A percentile compares a stretch with the other conserved stretches of the same genome.
Evolutionary conservation across 2,797 vertebrate genomes (phyloP).

Genomic region (Anabacerthia variegaticeps): DNA sequence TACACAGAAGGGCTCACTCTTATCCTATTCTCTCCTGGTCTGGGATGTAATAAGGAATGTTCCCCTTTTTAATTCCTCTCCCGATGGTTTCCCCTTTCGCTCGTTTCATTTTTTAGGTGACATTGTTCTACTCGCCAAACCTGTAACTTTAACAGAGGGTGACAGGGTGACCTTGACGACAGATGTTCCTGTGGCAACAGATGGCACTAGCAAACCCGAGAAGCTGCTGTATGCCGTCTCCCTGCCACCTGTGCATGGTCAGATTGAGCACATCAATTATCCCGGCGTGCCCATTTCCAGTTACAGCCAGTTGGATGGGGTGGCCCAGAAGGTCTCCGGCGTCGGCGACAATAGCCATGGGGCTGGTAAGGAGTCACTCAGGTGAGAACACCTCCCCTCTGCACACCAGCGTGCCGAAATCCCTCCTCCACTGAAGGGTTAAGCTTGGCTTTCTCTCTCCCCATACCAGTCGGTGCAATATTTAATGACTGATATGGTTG

Average conservation of each 20-base stretch:
- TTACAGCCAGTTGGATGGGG: constrained; percentile 91
- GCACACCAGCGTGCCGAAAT: neutral
- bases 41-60: neutral
- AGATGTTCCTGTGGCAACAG: constrained; percentile 90
- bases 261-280: constrained; percentile 86
- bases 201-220: constrained; percentile 85
- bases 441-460: constrained; percentile 4
- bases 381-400: constrained; percentile 75
- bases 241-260: constrained; percentile 86
- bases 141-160: constrained; percentile 88
- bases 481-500: neutral
- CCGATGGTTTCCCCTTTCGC: neutral
- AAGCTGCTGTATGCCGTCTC: constrained; percentile 88
- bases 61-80: constrained; percentile 11
- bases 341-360: constrained; percentile 85
- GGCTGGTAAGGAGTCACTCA: constrained; percentile 79
- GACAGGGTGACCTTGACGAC: constrained; percentile 92
- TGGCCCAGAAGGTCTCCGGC: constrained; percentile 85
- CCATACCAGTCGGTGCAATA: neutral
- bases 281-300: constrained; percentile 81
- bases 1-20: neutral
- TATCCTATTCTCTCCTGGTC: neutral
- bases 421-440: constrained; percentile 6
- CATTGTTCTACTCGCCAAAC: constrained; percentile 84
- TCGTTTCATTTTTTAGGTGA: constrained; percentile 78